Conservation (phyloP, 2,888 invertebrate species). For the Drepanosiphum platanoidis region DNA sequence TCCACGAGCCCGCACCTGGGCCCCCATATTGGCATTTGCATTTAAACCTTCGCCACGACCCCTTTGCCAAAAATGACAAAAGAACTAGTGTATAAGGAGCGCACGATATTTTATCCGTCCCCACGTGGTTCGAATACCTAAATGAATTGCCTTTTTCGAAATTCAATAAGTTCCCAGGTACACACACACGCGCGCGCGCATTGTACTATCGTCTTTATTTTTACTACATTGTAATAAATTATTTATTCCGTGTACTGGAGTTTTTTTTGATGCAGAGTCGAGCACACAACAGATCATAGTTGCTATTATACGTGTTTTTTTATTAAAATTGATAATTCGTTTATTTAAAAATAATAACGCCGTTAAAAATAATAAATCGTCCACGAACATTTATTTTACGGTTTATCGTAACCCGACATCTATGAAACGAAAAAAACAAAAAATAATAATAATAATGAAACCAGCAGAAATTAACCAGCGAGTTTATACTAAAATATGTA, state of each 20-base stretch:
- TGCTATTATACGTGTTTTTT: too few relatives aligned
- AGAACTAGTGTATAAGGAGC: neutral
- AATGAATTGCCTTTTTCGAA: neutral
- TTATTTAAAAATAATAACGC: neutral
- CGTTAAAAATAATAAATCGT: neutral
- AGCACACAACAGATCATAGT: too few relatives aligned
- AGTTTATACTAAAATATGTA: constrained; percentile 16
- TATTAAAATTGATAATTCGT: neutral
- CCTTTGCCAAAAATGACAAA: neutral
- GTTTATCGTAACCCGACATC: neutral
- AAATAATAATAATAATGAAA: constrained; percentile 12
- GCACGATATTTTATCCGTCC: neutral
- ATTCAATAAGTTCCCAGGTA: neutral
- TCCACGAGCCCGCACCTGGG: neutral
- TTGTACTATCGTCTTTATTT: too few relatives aligned
- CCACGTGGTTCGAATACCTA: neutral
- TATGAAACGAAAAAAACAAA: too few relatives aligned
- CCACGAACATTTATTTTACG: neutral
- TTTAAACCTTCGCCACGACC: neutral
- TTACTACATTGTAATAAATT: too few relatives aligned
- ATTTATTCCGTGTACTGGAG: too few relatives aligned
- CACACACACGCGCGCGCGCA: neutral
- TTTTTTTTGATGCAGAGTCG: too few relatives aligned
- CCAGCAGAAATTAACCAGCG: neutral
- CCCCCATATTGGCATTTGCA: constrained; percentile 11